Evolutionary conservation across 2,888 invertebrate genomes (phyloP).

Genomic region (Ametastegia equiseti): DNA sequence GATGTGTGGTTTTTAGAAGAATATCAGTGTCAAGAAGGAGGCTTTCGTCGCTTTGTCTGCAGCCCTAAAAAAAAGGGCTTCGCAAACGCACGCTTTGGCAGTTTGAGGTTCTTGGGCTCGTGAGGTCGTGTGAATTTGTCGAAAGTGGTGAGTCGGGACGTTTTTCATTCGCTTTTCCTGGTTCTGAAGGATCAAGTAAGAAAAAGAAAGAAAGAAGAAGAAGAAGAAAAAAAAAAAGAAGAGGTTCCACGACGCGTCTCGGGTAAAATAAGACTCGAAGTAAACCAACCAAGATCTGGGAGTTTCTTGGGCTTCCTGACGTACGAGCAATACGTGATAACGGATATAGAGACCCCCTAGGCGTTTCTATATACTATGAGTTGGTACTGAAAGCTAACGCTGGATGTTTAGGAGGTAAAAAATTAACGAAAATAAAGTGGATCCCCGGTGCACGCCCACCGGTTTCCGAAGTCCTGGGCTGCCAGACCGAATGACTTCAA

Average conservation of each 20-base stretch:
- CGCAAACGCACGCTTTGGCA: background rate
- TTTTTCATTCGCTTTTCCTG: background rate
- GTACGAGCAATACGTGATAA: background rate
- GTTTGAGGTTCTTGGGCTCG: background rate
- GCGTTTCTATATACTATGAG: background rate
- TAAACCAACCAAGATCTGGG: background rate
- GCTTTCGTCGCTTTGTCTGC: slow-evolving; percentile 8
- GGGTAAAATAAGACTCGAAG: background rate
- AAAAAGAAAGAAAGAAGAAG: background rate
- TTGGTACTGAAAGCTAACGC: background rate
- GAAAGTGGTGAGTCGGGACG: background rate
- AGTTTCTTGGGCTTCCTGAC: background rate
- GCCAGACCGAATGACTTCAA: slow-evolving; percentile 67
- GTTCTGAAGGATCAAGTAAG: background rate
- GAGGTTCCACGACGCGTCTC: background rate
- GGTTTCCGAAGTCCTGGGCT: slow-evolving; percentile 44
- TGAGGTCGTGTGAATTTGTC: slow-evolving; percentile 17
- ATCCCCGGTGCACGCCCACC: slow-evolving; percentile 59
- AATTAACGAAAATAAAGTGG: slow-evolving; percentile 71
- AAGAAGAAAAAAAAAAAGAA: background rate
- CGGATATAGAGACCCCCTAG: background rate
- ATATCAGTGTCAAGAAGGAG: slow-evolving; percentile 7
- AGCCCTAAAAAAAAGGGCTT: slow-evolving; percentile 1
- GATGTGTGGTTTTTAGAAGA: slow-evolving; percentile 1
- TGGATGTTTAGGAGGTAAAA: slow-evolving; percentile 48